Evolutionary conservation across 2,888 invertebrate genomes (phyloP), one percentile per base, ranked within the genome.

Genomic region (Zhengitettix transpicula): DNA sequence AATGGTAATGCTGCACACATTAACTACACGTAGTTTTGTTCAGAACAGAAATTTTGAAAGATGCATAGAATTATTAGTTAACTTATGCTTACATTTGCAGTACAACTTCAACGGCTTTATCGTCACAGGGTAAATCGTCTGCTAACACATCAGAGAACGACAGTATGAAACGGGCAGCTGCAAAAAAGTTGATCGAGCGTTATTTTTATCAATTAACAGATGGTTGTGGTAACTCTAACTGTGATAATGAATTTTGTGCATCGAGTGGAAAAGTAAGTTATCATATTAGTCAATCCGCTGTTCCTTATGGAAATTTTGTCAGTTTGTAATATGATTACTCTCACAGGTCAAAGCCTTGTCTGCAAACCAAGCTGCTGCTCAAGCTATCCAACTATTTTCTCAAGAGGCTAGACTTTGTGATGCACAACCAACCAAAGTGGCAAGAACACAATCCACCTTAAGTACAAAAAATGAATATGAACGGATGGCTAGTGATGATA

Each of bases 161-260:
- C 70, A 73, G 72, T 64, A 75, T 76, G 75, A 77, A 76, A 71
- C 71, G 76, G 63, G 74, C 74, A 56, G 78, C 78, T 65, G 92
- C 90, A 52, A 89, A 85, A 73, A 87, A 87, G 72, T 77, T 92
- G 64, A 94, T 95, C 65, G 91, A 93, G 74, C 81, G 89, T 69
- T 95, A 94, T 74, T 94, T 94, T 73, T 91, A 89, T 75, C 93
- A 95, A 75, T 77, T 95, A 65, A 84, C 88, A 52, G 89, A 92
- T 72, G 95, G 95, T 66, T 95, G 95, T 75, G 94, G 95, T 40
- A 89, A 91, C 74, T 78, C 83, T n/a, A 79, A 81, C 68, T 95
- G 95, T 74, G 81, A 82, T 69, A 95, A 95, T 75, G 81, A 82
- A 69, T 81, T 85, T 72, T 95, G 95, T 78, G 92, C 91, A 65